Evolutionary conservation across 2,113 vertebrate species (phyloP).

Genomic region (Athene cunicularia): DNA sequence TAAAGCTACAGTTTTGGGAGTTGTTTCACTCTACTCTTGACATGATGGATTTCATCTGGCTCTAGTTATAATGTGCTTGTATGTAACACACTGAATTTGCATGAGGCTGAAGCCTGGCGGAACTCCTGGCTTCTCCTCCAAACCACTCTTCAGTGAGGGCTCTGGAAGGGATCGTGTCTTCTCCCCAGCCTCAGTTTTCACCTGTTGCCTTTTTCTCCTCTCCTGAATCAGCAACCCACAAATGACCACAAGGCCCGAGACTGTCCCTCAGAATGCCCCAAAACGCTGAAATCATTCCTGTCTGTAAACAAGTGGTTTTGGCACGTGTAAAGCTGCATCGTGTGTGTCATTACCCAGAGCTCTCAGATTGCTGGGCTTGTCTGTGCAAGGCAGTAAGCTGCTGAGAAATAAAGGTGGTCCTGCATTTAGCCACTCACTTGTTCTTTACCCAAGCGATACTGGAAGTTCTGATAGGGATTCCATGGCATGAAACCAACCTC

Average conservation of each 20-base stretch:
- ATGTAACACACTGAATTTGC: neutral
- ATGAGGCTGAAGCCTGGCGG: neutral
- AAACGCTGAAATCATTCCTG: neutral
- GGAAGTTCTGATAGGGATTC: neutral
- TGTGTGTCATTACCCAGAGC: slow-evolving; percentile 13
- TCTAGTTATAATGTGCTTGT: neutral
- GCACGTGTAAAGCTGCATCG: neutral
- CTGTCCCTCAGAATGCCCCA: neutral
- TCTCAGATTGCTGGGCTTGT: neutral
- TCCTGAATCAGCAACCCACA: neutral
- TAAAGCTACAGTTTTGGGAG: neutral
- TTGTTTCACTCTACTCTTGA: neutral
- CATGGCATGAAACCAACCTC: neutral
- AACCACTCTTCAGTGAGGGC: neutral
- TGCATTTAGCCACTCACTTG: neutral
- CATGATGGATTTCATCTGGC: slow-evolving; percentile 15
- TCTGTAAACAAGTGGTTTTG: slow-evolving; percentile 29
- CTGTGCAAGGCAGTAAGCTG: slow-evolving; percentile 5
- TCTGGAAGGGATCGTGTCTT: neutral
- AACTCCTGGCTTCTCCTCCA: neutral
- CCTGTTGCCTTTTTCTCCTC: neutral
- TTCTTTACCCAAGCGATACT: neutral
- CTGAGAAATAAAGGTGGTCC: neutral
- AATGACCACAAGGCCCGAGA: neutral
- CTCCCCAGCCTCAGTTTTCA: neutral